Percentiles rank a stretch among this genome's conserved stretches.
These are phyloP conservation scores for Ascidia mentula DNA, from an alignment of 23 tunicate genomes.

Conservation along the genomic window DNA sequence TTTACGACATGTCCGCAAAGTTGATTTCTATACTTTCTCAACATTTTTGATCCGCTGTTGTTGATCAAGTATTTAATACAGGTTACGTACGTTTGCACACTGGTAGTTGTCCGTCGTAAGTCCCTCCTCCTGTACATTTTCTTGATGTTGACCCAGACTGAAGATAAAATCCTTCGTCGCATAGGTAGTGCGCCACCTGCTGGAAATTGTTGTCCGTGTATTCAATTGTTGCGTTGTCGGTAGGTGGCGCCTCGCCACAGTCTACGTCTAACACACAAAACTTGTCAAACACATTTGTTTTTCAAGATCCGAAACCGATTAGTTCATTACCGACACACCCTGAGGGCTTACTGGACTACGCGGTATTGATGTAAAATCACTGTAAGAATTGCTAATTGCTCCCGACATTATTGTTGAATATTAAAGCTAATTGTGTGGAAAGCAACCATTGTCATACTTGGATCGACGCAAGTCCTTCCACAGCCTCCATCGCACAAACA, in stretches of 20 bases:
- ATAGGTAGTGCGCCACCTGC: conserved; percentile 50
- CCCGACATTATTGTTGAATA: too few species aligned
- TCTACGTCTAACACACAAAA: too few species aligned
- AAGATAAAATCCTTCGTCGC: conserved; percentile 48
- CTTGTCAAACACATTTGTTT: too few species aligned
- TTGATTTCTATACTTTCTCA: too few species aligned
- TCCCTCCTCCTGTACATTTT: conserved; percentile 58
- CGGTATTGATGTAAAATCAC: too few species aligned
- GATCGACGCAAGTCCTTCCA: conserved; percentile 68
- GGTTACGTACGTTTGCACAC: conserved; percentile 35
- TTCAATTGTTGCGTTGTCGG: conserved; percentile 23
- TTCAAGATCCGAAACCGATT: too few species aligned
- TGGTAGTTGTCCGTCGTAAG: conserved; percentile 33
- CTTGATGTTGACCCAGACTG: conserved; percentile 23
- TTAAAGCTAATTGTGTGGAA: not conserved
- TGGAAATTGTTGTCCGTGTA: conserved; percentile 44
- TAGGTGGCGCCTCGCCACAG: conserved; percentile 47
- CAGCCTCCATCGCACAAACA: conserved; percentile 79
- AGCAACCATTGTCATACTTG: conserved; percentile 18
- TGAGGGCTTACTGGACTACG: too few species aligned
- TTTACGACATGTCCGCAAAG: too few species aligned
- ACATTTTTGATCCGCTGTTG: too few species aligned
- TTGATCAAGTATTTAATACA: too few species aligned
- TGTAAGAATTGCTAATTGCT: too few species aligned
- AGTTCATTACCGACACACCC: too few species aligned